Base-by-base conservation (phyloP, 2,888 invertebrate species). In the Molanna angustata region DNA sequence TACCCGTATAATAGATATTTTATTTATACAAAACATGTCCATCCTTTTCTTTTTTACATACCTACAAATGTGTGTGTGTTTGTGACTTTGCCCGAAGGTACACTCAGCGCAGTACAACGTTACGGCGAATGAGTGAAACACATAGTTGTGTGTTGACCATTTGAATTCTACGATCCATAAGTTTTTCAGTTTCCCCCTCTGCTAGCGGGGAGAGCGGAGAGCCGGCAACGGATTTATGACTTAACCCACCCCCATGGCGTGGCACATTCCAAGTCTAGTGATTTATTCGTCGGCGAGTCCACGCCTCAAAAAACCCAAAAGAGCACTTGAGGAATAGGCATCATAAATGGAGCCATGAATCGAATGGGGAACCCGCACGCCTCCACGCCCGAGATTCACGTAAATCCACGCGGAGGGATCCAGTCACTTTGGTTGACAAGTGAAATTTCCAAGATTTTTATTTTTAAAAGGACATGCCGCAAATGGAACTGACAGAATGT, bases 341-440 rank as follows among this genome's bases (percentile, higher is more conserved):
- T 45, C 45, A 45, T 45, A 45, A 45, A 45, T 35, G 45, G 45
- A 16, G 14, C 45, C 21, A 45, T 45, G 45, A 45, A 45, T 45
- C 33, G 19, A 45, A 45, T 20, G 45, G 32, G 45, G 35, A 31
- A 31, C 18, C 31, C 27, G 11, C 11, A 27, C 11, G 18, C 44
- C 16, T 13, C 14, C 44, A 6, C 6, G 19, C 33, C 33, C 35
- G 32, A 45, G 20, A 45, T 45, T 45, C 11, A 4, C n/a, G n/a
- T n/a, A n/a, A n/a, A n/a, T n/a, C n/a, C n/a, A n/a, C n/a, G n/a
- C n/a, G n/a, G n/a, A n/a, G n/a, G n/a, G n/a, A n/a, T n/a, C n/a
- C n/a, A n/a, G n/a, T n/a, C n/a, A n/a, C n/a, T n/a, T n/a, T n/a
- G n/a, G n/a, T n/a, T n/a, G n/a, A n/a, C n/a, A n/a, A n/a, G n/a